Percentiles rank a stretch among this genome's conserved stretches.
phyloP scores from a whole-genome alignment of 2,113 vertebrate species.

The Grammomys dolichurus region DNA sequence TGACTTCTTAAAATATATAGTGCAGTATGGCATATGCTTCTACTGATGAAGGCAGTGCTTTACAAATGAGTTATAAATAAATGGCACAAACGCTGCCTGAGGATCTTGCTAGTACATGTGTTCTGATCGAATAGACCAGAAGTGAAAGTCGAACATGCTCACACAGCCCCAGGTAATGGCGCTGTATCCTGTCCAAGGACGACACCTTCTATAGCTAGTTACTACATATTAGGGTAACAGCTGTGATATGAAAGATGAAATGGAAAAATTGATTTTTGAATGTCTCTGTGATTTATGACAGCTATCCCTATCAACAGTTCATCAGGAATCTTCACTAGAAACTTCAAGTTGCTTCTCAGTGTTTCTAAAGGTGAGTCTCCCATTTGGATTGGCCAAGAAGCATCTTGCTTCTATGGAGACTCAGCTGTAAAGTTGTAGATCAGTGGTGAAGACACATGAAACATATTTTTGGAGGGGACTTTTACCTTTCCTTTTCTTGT shows the following conservation, averaged over 20 bases:
- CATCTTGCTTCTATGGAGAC: not conserved
- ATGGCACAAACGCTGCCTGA: not conserved
- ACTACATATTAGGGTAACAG: not conserved
- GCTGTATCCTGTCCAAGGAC: not conserved
- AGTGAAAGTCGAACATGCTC: not conserved
- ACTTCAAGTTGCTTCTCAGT: constrained; percentile 53
- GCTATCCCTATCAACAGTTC: constrained; percentile 42
- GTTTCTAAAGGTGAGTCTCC: constrained; percentile 35
- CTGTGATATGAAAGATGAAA: not conserved
- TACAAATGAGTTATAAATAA: not conserved
- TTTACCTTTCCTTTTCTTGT: not conserved
- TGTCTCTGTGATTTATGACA: constrained; percentile 36
- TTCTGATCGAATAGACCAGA: not conserved
- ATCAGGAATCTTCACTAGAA: constrained; percentile 32
- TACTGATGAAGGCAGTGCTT: not conserved
- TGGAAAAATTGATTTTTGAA: constrained; percentile 59
- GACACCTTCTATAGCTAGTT: not conserved
- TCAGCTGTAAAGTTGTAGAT: constrained; percentile 54
- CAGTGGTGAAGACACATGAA: not conserved
- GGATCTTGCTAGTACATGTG: not conserved
- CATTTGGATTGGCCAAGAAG: constrained; percentile 18
- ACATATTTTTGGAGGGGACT: not conserved
- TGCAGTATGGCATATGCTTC: not conserved
- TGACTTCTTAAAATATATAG: not conserved
- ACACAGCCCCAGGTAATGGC: not conserved